Evolutionary conservation across 2,797 vertebrate species (phyloP).

Genomic region (Lerista edwardsae): DNA sequence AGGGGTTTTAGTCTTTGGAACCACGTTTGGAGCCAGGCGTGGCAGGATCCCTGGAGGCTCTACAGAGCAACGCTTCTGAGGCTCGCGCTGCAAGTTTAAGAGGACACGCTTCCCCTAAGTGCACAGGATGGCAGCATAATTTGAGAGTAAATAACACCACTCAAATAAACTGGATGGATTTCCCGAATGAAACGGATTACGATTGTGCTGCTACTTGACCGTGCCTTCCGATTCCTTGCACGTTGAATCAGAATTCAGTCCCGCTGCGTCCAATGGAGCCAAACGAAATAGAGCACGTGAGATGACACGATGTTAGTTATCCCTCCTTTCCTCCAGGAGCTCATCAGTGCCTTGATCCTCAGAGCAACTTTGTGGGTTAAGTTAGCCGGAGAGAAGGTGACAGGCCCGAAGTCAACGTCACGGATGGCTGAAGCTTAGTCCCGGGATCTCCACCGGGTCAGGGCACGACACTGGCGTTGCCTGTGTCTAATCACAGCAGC

Average conservation of each 20-base stretch:
- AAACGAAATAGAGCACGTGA: too few relatives aligned
- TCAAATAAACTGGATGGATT: background rate
- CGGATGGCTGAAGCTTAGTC: background rate
- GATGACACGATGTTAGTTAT: background rate
- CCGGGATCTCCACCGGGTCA: background rate
- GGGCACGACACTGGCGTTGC: background rate
- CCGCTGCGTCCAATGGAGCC: background rate
- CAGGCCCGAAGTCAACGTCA: background rate
- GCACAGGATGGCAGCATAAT: background rate
- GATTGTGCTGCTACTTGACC: background rate
- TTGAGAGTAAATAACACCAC: background rate
- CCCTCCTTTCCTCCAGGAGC: background rate
- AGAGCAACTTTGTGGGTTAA: too few relatives aligned
- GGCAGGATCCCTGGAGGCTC: background rate
- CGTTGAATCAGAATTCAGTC: background rate
- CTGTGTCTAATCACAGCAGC: too few relatives aligned
- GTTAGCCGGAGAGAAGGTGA: background rate
- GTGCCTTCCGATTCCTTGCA: too few relatives aligned
- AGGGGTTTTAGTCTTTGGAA: background rate
- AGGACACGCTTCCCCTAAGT: background rate
- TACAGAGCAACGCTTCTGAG: background rate
- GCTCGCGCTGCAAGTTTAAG: too few relatives aligned
- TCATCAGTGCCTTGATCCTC: too few relatives aligned
- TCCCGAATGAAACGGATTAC: background rate
- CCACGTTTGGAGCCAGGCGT: background rate